Evolutionary conservation across 1,140 invertebrate species (phyloP).

Genomic region (Drosophila littoralis): DNA sequence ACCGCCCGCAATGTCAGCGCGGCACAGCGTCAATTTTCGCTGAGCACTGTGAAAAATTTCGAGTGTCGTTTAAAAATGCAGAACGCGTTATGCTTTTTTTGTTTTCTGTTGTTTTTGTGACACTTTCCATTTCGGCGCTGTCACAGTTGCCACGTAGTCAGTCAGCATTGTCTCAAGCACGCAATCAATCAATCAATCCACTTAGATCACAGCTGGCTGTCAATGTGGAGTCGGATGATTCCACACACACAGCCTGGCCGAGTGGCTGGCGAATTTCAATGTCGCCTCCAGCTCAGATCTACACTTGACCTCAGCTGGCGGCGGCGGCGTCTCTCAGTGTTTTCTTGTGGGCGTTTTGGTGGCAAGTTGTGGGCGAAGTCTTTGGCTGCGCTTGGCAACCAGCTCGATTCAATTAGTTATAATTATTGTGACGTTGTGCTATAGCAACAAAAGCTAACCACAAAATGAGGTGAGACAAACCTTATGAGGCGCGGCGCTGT

Average conservation of each 20-base stretch:
- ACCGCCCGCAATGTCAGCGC: slow-evolving; percentile 18
- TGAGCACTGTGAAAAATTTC: slow-evolving; percentile 22
- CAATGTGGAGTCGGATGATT: slow-evolving; percentile 10
- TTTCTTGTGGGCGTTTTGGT: slow-evolving; percentile 57
- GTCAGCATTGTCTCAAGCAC: slow-evolving; percentile 6
- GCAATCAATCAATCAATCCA: slow-evolving; percentile 39
- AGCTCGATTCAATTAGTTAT: slow-evolving; percentile 67
- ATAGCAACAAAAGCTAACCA: slow-evolving; percentile 43
- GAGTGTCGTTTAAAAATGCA: slow-evolving; percentile 63
- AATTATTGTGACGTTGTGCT: slow-evolving; percentile 57
- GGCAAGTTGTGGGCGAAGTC: slow-evolving; percentile 46
- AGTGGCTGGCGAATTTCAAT: slow-evolving; percentile 54
- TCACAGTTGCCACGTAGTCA: slow-evolving; percentile 16
- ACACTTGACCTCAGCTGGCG: slow-evolving; percentile 65
- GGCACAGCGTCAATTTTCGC: slow-evolving; percentile 19
- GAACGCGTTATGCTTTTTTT: slow-evolving; percentile 30
- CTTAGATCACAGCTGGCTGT: slow-evolving; percentile 33
- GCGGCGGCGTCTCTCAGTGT: slow-evolving; percentile 31
- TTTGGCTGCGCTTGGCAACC: slow-evolving; percentile 55
- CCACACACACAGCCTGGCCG: not conserved
- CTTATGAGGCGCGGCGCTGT: slow-evolving; percentile 48
- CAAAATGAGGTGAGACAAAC: slow-evolving; percentile 35
- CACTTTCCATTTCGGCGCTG: slow-evolving; percentile 51
- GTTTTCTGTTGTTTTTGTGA: not conserved
- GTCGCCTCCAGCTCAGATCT: slow-evolving; percentile 39